Evolutionary conservation across 2,113 vertebrate species (phyloP), one percentile per base, ranked within the genome.

Genomic region (Bolborhynchus lineola): DNA sequence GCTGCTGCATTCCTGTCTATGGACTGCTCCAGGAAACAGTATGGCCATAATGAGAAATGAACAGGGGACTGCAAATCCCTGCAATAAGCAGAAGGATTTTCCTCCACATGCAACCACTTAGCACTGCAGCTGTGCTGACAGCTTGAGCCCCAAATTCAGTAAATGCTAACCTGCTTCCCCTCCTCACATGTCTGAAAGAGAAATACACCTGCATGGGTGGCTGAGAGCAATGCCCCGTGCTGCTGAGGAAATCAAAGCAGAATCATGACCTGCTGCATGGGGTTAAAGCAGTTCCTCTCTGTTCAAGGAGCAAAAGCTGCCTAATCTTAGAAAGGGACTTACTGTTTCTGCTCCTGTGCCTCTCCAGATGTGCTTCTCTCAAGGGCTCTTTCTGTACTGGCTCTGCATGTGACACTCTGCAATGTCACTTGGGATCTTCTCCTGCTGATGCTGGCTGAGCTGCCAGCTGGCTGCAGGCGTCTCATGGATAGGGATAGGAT

Each of bases 1-100:
- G 53, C 37, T 0, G 0, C 35, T 50, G 59, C 33, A 35, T 96
- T 96, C 49, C 50, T 0, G 0, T 31, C 74, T 55, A 21, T 13
- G 63, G 49, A 72, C 24, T 3, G 7, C 52, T 80, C 41, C 53
- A 52, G 70, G 82, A 67, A 57, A 35, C 0, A 3, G 21, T 9
- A 21, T 0, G 0, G 49, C 33, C 35, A 44, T 77, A 42, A 70
- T 42, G 23, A 60, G 42, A 46, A 69, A 29, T 35, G 42, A 82
- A 13, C 23, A 83, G 50, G 80, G 49, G 37, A 24, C 49, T 53
- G 50, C 64, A 90, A 70, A 86, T 90, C 35, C 50, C 72, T 8
- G 3, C 2, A 4, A 60, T 1, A 75, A 64, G 53, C 42, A 74
- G 60, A 42, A 81, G 55, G 64, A 78, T 83, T 88, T 90, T 72